phyloP scores from a whole-genome alignment of 2,888 invertebrate species.

The Xestoiulus laeticollis region DNA sequence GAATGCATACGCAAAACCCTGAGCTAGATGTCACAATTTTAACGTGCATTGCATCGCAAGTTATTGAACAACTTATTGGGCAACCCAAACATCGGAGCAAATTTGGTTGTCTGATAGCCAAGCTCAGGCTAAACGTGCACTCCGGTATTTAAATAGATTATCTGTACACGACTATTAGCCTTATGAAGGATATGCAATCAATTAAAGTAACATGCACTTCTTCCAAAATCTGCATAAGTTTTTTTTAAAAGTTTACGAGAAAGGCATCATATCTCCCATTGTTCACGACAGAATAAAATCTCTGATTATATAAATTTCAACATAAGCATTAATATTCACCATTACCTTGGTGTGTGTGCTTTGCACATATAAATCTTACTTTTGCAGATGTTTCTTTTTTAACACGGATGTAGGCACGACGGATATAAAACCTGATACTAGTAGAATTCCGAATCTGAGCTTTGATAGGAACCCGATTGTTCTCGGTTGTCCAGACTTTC shows the following conservation, averaged over 20 bases:
- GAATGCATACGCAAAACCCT: slow-evolving; percentile 6
- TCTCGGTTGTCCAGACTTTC: slow-evolving; percentile 54
- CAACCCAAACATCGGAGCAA: neutral
- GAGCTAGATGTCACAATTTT: slow-evolving; percentile 5
- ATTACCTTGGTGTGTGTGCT: neutral
- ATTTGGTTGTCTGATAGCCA: neutral
- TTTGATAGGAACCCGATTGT: slow-evolving; percentile 59
- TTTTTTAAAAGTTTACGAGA: neutral
- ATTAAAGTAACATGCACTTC: neutral
- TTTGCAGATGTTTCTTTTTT: neutral
- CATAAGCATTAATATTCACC: neutral
- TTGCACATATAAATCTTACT: slow-evolving; percentile 21
- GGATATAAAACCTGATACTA: slow-evolving; percentile 55
- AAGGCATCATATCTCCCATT: neutral
- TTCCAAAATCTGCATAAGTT: neutral
- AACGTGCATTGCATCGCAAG: neutral
- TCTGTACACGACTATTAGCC: neutral
- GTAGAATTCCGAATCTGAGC: slow-evolving; percentile 67
- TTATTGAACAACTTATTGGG: neutral
- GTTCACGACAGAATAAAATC: slow-evolving; percentile 7
- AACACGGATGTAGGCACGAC: slow-evolving; percentile 46
- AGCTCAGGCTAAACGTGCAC: neutral
- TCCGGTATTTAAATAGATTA: neutral
- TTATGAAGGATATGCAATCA: slow-evolving; percentile 4
- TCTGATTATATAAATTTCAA: slow-evolving; percentile 13